Percentiles rank a stretch among this genome's conserved stretches.
Evolutionary conservation across 2,797 vertebrate species (phyloP).

Genomic region (Premnoplex brunnescens): DNA sequence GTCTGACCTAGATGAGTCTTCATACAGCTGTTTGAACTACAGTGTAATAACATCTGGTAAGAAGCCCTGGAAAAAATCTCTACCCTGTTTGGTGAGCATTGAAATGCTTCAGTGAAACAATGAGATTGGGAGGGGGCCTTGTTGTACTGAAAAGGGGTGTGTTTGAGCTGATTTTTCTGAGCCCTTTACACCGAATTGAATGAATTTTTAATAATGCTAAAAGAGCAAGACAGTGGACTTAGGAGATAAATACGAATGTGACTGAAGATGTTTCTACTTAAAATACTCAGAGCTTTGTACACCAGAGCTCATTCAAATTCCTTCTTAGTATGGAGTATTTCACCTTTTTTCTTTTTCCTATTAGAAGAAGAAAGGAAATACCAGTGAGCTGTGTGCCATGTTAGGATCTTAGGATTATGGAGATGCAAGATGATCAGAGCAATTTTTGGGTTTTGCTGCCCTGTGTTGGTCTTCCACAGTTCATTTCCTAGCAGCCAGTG

Average conservation of each 20-base stretch:
- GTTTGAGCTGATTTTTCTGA: background rate
- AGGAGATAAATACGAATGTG: background rate
- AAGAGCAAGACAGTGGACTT: background rate
- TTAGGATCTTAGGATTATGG: background rate
- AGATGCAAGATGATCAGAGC: background rate
- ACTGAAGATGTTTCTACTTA: background rate
- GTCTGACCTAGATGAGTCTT: background rate
- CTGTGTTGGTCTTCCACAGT: background rate
- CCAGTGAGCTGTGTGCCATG: background rate
- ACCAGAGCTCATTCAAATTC: background rate
- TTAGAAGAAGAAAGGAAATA: background rate
- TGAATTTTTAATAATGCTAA: background rate
- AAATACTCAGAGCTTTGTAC: background rate
- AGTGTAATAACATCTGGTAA: background rate
- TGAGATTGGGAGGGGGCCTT: background rate
- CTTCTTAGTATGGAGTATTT: background rate
- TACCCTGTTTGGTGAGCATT: fast-evolving
- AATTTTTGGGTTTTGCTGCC: background rate
- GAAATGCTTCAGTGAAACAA: background rate
- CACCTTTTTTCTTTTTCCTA: background rate
- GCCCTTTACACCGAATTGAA: background rate
- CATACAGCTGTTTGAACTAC: background rate
- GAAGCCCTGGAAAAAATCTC: background rate
- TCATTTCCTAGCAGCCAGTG: background rate
- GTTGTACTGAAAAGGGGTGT: background rate